Percentiles rank a stretch among this genome's conserved stretches.
phyloP scores from a whole-genome alignment of 2,113 vertebrate species.

The Nannospalax galili region DNA sequence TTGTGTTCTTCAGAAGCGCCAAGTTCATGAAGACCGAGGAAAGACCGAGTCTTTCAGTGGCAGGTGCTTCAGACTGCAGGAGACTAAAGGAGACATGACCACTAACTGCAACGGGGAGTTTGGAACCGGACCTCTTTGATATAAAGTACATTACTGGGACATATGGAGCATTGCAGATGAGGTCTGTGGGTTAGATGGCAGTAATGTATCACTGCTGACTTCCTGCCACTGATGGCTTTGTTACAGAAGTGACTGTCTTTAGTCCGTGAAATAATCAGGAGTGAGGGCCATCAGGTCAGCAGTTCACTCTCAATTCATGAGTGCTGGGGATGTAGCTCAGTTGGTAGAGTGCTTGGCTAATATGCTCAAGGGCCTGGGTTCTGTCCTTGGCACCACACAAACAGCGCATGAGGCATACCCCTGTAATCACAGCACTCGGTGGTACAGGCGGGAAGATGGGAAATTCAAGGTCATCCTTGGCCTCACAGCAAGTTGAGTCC shows the following conservation, averaged over 20 bases:
- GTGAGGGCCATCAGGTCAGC: not conserved
- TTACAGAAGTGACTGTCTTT: not conserved
- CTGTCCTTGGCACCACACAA: not conserved
- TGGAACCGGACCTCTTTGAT: not conserved
- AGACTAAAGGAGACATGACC: not conserved
- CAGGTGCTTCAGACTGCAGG: not conserved
- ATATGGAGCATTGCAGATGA: not conserved
- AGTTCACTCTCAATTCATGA: constrained; percentile 29
- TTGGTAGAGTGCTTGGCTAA: not conserved
- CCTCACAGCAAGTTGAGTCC: not conserved
- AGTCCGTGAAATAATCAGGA: not conserved
- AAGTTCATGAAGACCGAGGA: not conserved
- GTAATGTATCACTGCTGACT: not conserved
- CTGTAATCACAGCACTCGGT: not conserved
- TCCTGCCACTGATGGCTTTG: not conserved
- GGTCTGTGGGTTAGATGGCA: not conserved
- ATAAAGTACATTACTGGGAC: not conserved
- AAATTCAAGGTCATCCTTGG: not conserved
- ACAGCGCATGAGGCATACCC: too few species aligned
- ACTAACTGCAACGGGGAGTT: not conserved
- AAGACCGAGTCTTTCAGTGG: not conserved
- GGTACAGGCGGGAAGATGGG: not conserved
- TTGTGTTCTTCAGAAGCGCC: not conserved
- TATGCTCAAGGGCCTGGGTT: not conserved
- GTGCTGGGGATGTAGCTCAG: not conserved